These are phyloP conservation scores for Sympetrum striolatum DNA, from an alignment of 2,888 invertebrate species.

Conservation along the genomic window DNA sequence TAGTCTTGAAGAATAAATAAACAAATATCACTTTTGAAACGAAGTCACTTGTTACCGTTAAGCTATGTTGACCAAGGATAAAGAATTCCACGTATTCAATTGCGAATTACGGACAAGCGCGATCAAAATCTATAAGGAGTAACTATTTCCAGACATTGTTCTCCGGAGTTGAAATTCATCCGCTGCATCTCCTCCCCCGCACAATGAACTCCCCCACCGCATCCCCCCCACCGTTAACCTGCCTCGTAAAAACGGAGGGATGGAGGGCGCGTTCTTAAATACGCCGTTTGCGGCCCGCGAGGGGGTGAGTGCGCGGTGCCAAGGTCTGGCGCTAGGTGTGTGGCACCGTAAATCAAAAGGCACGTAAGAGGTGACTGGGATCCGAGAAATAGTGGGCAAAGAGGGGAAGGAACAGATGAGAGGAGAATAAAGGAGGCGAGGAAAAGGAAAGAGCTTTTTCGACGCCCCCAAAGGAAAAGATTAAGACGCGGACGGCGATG, in stretches of 20 bases:
- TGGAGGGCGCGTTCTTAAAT: neutral
- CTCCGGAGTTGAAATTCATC: neutral
- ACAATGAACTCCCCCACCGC: neutral
- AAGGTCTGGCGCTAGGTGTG: slow-evolving; percentile 14
- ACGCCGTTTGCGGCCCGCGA: neutral
- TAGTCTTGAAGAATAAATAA: too few species aligned
- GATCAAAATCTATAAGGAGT: too few species aligned
- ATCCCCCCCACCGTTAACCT: neutral
- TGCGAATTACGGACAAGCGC: too few species aligned
- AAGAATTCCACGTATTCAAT: too few species aligned
- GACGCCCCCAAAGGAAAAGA: neutral
- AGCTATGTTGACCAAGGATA: too few species aligned
- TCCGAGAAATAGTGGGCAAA: neutral
- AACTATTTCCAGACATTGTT: neutral
- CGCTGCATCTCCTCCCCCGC: neutral
- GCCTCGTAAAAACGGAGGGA: neutral
- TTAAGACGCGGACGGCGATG: neutral
- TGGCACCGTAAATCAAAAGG: slow-evolving; percentile 25
- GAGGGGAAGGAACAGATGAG: too few species aligned
- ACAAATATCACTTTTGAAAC: too few species aligned
- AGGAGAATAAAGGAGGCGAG: slow-evolving; percentile 7
- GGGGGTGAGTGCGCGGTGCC: neutral
- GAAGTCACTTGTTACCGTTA: too few species aligned
- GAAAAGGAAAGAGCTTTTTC: neutral
- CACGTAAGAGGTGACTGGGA: neutral